These are phyloP conservation scores for Chunga burmeisteri DNA, from an alignment of 2,113 vertebrate species.

Conservation along the genomic window DNA sequence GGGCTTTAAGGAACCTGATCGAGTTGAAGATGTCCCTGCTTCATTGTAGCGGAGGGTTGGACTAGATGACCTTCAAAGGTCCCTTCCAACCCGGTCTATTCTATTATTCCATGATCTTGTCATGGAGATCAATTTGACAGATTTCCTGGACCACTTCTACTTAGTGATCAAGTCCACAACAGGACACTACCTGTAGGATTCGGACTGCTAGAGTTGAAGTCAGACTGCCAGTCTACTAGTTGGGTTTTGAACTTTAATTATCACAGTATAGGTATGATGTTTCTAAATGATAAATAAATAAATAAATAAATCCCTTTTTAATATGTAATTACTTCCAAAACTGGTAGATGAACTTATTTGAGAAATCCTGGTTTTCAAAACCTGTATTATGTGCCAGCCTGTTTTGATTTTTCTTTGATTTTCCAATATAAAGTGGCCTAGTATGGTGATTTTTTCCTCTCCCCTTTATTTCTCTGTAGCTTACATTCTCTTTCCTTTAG, in stretches of 20 bases:
- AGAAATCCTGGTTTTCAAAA: neutral
- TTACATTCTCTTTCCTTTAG: neutral
- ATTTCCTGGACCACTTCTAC: neutral
- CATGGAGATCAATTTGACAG: neutral
- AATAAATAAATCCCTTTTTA: neutral
- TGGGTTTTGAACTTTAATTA: neutral
- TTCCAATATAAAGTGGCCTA: neutral
- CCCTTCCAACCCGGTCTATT: no score
- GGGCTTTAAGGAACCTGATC: no score
- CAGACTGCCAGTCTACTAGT: neutral
- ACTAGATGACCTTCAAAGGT: no score
- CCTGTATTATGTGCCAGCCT: neutral
- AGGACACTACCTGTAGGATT: neutral
- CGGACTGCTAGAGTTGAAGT: neutral
- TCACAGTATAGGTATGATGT: neutral
- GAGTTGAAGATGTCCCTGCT: no score
- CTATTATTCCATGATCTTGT: neutral
- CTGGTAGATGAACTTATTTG: neutral
- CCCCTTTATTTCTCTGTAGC: neutral
- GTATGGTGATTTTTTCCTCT: neutral
- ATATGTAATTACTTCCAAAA: neutral
- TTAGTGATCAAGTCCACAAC: neutral
- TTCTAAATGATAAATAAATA: neutral
- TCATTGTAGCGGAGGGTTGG: no score
- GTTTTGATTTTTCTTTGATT: neutral